Conservation (phyloP, 1,140 invertebrate genomes). For the Pseudachorutes palmiensis region DNA sequence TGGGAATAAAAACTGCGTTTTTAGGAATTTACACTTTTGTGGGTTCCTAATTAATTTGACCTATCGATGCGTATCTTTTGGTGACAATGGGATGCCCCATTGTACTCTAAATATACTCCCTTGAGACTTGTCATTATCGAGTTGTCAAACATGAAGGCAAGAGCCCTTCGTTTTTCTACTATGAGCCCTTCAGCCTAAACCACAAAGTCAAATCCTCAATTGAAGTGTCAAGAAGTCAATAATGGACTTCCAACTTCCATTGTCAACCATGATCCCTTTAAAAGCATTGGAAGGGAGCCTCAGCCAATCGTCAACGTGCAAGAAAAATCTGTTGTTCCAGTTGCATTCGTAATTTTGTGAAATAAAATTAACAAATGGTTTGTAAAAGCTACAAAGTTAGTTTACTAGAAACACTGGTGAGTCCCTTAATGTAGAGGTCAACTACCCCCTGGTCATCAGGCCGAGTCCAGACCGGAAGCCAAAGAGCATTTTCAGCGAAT, state of each 20-base stretch:
- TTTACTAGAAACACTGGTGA: background rate
- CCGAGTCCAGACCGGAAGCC: background rate
- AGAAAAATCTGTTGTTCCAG: too few relatives aligned
- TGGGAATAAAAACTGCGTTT: too few relatives aligned
- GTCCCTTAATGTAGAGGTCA: background rate
- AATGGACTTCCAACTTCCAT: too few relatives aligned
- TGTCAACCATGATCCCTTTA: too few relatives aligned
- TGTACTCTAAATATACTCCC: background rate
- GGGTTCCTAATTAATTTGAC: background rate
- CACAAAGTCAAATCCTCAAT: background rate
- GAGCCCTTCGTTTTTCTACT: background rate
- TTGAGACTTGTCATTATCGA: background rate
- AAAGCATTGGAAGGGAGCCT: too few relatives aligned
- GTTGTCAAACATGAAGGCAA: conserved; percentile 5
- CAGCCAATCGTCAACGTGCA: too few relatives aligned
- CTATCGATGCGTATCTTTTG: background rate
- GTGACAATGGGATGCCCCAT: background rate
- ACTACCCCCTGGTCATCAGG: background rate
- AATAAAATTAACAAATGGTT: too few relatives aligned
- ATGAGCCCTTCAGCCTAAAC: background rate
- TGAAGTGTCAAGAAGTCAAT: background rate
- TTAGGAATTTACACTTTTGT: background rate
- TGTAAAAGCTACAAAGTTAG: too few relatives aligned
- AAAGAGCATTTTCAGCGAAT: background rate
- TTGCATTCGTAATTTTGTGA: too few relatives aligned